Evolutionary conservation across 2,113 vertebrate genomes (phyloP).

Genomic region (Mesembrinibis cayennensis): DNA sequence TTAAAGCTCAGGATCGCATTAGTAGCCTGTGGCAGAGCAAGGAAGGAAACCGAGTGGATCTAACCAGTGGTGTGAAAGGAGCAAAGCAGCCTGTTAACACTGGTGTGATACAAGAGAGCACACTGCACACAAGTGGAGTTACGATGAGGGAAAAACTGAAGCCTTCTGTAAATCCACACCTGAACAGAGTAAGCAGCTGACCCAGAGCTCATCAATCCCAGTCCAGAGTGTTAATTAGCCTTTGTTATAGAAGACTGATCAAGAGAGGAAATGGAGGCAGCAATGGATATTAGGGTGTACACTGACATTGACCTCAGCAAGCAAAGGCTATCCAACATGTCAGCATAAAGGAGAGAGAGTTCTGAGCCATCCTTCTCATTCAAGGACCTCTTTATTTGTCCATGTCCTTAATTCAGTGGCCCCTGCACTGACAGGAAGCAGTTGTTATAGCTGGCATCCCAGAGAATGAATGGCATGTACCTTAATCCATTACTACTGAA

Average conservation of each 20-base stretch:
- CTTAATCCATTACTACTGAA: neutral
- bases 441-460: neutral
- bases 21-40: neutral
- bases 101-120: neutral
- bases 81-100: neutral
- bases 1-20: neutral
- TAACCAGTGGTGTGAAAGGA: neutral
- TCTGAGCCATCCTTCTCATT: neutral
- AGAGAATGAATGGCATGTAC: rapidly evolving
- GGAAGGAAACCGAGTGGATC: neutral
- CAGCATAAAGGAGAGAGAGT: neutral
- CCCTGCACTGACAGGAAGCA: neutral
- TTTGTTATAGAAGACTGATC: neutral
- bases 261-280: neutral
- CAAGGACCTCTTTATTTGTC: neutral
- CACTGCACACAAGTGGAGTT: rapidly evolving
- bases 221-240: neutral
- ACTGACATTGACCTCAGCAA: neutral
- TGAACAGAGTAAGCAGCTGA: neutral
- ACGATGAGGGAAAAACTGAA: neutral
- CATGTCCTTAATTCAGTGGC: rapidly evolving
- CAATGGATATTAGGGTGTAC: neutral
- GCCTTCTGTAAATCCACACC: neutral
- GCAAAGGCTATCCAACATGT: neutral
- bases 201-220: neutral